Percentiles rank a stretch among this genome's conserved stretches.
phyloP scores from a whole-genome alignment of 1,140 invertebrate species.

The Plutomurus gul region DNA sequence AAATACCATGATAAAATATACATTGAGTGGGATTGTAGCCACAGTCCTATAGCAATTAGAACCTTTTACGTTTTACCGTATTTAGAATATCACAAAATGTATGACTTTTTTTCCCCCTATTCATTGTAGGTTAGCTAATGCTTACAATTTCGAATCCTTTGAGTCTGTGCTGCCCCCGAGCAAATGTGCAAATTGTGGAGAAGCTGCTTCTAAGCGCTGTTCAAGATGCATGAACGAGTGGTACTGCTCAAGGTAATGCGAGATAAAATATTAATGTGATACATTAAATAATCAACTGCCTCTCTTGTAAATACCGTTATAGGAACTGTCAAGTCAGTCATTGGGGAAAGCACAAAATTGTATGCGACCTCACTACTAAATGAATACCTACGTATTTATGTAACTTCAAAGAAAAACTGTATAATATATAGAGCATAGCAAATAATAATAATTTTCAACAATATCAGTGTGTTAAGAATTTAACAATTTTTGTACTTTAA shows the following conservation, averaged over 20 bases:
- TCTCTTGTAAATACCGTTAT: background rate
- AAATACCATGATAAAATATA: background rate
- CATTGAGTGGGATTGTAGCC: no score
- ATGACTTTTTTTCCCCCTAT: no score
- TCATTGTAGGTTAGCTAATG: slow-evolving; percentile 42
- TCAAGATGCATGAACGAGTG: slow-evolving; percentile 61
- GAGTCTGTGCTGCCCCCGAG: slow-evolving; percentile 56
- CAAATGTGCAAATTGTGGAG: slow-evolving; percentile 59
- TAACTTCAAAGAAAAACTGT: background rate
- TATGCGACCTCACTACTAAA: slow-evolving; percentile 36
- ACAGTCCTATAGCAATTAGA: no score
- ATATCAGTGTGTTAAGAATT: no score
- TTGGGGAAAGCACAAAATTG: slow-evolving; percentile 49
- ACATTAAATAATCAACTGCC: background rate
- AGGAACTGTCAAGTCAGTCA: slow-evolving; percentile 53
- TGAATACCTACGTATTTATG: no score
- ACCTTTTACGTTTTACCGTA: no score
- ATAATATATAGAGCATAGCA: background rate
- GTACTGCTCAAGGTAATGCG: slow-evolving; percentile 63
- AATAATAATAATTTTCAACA: no score
- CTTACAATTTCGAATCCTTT: slow-evolving; percentile 61
- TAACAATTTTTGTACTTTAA: no score
- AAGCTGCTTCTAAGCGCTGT: slow-evolving; percentile 59
- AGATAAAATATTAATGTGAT: background rate
- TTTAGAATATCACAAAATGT: no score